Evolutionary conservation across 2,888 invertebrate genomes (phyloP), one percentile per base, ranked within the genome.

Genomic region (Trissonchulus sp.): DNA sequence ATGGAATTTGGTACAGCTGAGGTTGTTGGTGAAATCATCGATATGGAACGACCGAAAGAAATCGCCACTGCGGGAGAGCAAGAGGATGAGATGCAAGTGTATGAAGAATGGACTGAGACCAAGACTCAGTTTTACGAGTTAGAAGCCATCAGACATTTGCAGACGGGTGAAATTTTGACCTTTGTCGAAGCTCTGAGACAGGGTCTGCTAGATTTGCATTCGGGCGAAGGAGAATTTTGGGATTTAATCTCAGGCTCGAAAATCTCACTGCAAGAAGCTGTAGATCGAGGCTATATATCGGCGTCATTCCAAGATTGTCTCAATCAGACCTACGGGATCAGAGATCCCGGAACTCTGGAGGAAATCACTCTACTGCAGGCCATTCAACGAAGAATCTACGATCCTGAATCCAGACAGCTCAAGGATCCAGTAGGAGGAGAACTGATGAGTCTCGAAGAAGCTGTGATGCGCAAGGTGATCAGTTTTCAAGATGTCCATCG

Each of bases 151-250:
- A 33, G 35, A 33, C 48, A 38, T 30, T 8, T 63, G 15, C 62
- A 75, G 33, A 63, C 75, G 15, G 73, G 72, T 78, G 91, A 93
- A 84, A 89, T 90, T 78, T 87, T 96, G 81, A 93, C 93, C 18
- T 90, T 96, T 60, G 91, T 92, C 79, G 93, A 95, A 86, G 95
- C 95, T 18, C 93, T 96, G 78, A 90, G 91, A 79, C 89, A 91
- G 86, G 90, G 93, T 79, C 90, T 95, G 79, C 88, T 96, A 75
- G 94, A 96, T 85, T 92, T 92, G 76, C 88, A 92, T 84, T 90
- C 91, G 74, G 94, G 94, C 77, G 73, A 73, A 33, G 73, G 35
- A 3, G 90, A 90, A 62, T 92, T 92, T 83, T 79, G 85, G n/a
- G 86, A 87, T 79, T 84, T 85, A 30, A 78, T 90, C 76, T 90